Percentiles rank a stretch among this genome's conserved stretches.
Conservation (phyloP, 2,888 invertebrate genomes). For the Operophtera brumata region DNA sequence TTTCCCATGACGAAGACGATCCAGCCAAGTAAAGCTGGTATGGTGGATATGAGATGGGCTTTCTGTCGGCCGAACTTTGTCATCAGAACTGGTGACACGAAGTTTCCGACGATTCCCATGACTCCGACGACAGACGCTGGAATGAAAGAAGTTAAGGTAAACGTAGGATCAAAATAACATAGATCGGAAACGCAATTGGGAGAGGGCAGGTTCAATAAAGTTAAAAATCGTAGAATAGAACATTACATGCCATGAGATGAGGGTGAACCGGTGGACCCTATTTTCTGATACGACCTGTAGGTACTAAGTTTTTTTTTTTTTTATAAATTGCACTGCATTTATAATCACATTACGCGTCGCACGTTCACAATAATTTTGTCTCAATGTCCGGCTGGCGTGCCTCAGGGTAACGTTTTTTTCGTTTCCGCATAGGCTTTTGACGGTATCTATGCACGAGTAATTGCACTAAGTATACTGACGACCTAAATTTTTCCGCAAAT, state of each 20-base stretch:
- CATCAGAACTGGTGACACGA: constrained; percentile 76
- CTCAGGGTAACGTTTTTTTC: constrained; percentile 21
- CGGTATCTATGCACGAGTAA: neutral
- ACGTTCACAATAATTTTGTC: neutral
- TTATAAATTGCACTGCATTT: neutral
- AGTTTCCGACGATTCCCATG: constrained; percentile 75
- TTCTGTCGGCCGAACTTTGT: constrained; percentile 81
- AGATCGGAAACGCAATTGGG: too few relatives aligned
- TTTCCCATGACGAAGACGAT: constrained; percentile 66
- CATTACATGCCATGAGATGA: too few relatives aligned
- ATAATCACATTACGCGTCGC: constrained; percentile 1
- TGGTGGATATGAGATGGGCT: constrained; percentile 73
- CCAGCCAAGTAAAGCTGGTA: constrained; percentile 77
- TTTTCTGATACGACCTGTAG: neutral
- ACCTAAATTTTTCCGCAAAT: constrained; percentile 18
- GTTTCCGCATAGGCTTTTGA: constrained; percentile 29
- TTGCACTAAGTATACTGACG: constrained; percentile 3
- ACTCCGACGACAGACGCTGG: constrained; percentile 70
- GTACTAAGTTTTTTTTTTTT: neutral
- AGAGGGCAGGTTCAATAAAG: too few relatives aligned
- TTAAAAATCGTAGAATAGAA: too few relatives aligned
- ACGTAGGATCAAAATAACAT: neutral
- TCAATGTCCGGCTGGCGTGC: constrained; percentile 4
- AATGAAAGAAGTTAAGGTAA: constrained; percentile 31
- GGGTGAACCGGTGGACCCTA: too few relatives aligned